Base-by-base conservation (phyloP, 2,888 invertebrate genomes). In the Tillus elongatus region DNA sequence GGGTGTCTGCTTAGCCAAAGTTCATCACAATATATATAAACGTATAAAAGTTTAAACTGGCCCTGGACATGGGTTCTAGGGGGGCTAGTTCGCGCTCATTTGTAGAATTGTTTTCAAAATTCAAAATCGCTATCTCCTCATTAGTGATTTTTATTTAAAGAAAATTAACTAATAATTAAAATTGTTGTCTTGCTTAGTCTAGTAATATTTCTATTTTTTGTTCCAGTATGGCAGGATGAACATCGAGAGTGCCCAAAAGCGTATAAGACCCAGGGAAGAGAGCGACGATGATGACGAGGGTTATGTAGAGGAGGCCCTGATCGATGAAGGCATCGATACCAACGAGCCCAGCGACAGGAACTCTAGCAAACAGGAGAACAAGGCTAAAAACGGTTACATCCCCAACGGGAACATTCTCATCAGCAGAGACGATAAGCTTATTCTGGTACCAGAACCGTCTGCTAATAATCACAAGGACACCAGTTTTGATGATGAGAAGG, bases 151-250 rank as follows among this genome's bases (percentile, higher is more conserved):
- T n/a, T n/a, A n/a, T n/a, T n/a, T n/a, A n/a, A n/a, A n/a, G n/a
- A n/a, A n/a, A 26, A 26, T 26, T 26, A 10, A 26, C n/a, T 2
- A 26, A 10, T 26, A 32, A 32, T 11, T 32, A n/a, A 32, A 26
- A 12, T 12, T 27, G 13, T 27, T 13, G 33, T 35, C 10, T 2
- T 35, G n/a, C 11, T 10, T 26, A 10, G 26, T 26, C n/a, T 28
- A 37, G 11, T 12, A 37, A 29, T 37, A 27, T 37, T 37, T 9
- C 39, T 47, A 31, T 29, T 50, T 43, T 54, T 45, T 40, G 47
- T 69, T 72, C 3, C 70, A 88, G 87, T 87, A 85, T 70, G 89
- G 89, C 35, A 71, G 86, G 41, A 80, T 81, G 56, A 85, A 87
- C 61, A 84, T 84, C 52, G 85, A 85, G 60, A 75, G 74, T 10